phyloP scores from a whole-genome alignment of 2,113 vertebrate genomes.

The Burhinus oedicnemus region DNA sequence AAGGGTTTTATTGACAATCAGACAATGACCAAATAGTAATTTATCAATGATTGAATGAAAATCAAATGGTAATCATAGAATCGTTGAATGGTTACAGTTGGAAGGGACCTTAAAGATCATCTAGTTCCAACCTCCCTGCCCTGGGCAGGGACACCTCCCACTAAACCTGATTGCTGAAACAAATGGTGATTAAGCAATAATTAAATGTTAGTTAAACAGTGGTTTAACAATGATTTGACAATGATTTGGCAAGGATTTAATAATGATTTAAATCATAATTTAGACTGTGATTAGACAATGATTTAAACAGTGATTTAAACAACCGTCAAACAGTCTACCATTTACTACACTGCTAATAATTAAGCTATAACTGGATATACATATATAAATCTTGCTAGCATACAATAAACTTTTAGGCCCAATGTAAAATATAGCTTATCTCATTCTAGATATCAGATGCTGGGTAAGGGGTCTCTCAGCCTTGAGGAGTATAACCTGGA shows the following conservation, averaged over 20 bases:
- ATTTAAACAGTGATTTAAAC: not conserved
- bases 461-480: not conserved
- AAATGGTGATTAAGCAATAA: not conserved
- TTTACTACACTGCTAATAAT: not conserved
- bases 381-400: not conserved
- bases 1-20: not conserved
- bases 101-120: no score
- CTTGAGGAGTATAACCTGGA: rapidly evolving
- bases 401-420: not conserved
- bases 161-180: no score
- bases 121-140: no score
- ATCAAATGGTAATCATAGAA: not conserved
- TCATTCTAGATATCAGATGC: not conserved
- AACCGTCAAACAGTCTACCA: not conserved
- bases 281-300: not conserved
- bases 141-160: no score
- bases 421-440: not conserved
- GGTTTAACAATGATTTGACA: not conserved
- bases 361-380: not conserved
- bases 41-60: not conserved
- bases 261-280: not conserved
- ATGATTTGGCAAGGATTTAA: not conserved
- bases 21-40: not conserved
- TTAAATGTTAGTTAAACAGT: not conserved
- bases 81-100: no score